Conservation (phyloP, 2,888 invertebrate genomes). For the Protonemura montana region DNA sequence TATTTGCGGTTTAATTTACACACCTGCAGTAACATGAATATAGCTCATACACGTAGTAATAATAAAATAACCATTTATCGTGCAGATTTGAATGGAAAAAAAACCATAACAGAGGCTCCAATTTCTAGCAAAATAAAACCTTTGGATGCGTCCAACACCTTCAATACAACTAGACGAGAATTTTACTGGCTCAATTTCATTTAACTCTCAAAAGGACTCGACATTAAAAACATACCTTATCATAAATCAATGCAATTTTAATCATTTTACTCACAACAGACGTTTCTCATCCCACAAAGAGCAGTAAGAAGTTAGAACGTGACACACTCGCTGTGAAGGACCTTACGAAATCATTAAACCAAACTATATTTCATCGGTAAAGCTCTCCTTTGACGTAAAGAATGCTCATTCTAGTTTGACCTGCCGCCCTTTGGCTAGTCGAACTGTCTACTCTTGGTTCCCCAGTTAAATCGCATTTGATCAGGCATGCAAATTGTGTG, state of each 20-base stretch:
- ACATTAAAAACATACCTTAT: background rate
- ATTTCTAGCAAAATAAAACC: background rate
- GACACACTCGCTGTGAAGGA: background rate
- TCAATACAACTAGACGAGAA: background rate
- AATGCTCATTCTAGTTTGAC: background rate
- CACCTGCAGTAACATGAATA: background rate
- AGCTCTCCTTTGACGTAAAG: background rate
- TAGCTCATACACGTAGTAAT: background rate
- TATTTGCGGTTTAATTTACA: background rate
- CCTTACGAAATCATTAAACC: conserved; percentile 18
- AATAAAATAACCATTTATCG: background rate
- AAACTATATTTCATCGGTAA: conserved; percentile 7
- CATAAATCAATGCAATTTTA: background rate
- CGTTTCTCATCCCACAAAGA: background rate
- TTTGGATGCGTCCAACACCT: background rate
- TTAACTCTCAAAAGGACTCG: background rate
- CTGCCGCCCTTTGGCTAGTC: background rate
- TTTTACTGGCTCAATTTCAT: background rate
- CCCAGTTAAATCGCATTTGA: too few species aligned
- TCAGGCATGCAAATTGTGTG: too few species aligned
- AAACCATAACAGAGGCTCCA: background rate
- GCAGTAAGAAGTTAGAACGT: background rate
- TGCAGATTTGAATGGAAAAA: background rate
- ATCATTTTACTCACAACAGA: background rate
- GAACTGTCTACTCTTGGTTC: background rate